These are phyloP conservation scores for Jordanella pulchra DNA, from an alignment of 2,797 vertebrate genomes.

Conservation along the genomic window DNA sequence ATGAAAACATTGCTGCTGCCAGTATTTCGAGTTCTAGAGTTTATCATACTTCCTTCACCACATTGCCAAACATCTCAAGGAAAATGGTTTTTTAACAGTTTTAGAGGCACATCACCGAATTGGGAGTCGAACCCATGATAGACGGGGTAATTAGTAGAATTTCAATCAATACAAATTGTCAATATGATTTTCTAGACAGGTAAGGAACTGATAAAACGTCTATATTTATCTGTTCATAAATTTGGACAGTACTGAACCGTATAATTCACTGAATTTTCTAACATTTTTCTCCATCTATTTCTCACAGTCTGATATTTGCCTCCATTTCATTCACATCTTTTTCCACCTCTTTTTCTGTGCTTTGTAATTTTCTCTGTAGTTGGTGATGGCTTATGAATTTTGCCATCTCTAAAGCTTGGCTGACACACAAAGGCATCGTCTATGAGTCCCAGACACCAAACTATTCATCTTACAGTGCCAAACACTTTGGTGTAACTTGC, in stretches of 20 bases:
- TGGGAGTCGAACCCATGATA: constrained; percentile 39
- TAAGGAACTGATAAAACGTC: neutral
- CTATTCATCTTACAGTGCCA: constrained; percentile 47
- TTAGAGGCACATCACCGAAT: constrained; percentile 11
- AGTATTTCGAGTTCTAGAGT: constrained; percentile 11
- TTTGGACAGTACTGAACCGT: neutral
- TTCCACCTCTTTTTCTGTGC: constrained; percentile 33
- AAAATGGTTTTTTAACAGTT: constrained; percentile 23
- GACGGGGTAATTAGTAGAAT: constrained; percentile 31
- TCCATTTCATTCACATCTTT: constrained; percentile 25
- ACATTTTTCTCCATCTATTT: constrained; percentile 5
- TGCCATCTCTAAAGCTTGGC: constrained; percentile 56
- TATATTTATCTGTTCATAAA: neutral
- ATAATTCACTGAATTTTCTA: neutral
- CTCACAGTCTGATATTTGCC: neutral
- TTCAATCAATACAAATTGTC: neutral
- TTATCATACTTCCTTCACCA: constrained; percentile 1
- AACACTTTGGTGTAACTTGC: constrained; percentile 52
- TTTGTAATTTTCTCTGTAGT: constrained; percentile 36
- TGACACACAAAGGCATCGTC: constrained; percentile 56
- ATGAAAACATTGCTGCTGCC: neutral
- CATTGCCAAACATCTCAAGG: neutral
- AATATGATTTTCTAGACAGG: neutral
- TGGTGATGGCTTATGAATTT: constrained; percentile 59
- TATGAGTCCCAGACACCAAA: constrained; percentile 51